A percentile compares a stretch with the other conserved stretches of the same genome.
These are phyloP conservation scores for Acleris emargana DNA, from an alignment of 2,888 invertebrate species.

Conservation along the genomic window DNA sequence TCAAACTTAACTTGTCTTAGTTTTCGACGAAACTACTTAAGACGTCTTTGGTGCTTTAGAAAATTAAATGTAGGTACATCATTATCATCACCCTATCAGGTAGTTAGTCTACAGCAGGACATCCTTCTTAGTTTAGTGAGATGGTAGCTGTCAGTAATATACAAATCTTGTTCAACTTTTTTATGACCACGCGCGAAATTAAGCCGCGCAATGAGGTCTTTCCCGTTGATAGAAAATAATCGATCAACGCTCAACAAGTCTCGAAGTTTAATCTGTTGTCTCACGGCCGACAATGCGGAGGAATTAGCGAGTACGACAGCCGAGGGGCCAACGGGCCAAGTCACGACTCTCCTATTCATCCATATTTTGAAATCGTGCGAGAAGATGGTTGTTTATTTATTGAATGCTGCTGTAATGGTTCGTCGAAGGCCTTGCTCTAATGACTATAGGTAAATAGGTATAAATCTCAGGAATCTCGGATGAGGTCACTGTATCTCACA, in stretches of 20 bases:
- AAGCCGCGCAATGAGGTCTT: conserved; percentile 10
- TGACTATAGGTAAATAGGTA: too few relatives aligned
- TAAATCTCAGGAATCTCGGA: too few relatives aligned
- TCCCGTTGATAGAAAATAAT: conserved; percentile 19
- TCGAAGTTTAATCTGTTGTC: conserved; percentile 31
- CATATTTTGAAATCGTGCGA: conserved; percentile 29
- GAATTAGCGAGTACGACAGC: conserved; percentile 19
- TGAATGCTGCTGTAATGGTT: conserved; percentile 4
- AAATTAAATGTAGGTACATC: too few relatives aligned
- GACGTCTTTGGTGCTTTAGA: too few relatives aligned
- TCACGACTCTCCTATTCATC: conserved; percentile 35
- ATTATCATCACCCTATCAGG: too few relatives aligned
- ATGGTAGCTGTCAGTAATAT: too few relatives aligned
- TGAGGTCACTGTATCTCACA: background rate
- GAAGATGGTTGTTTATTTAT: conserved; percentile 17
- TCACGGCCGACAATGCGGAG: conserved; percentile 33
- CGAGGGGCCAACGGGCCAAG: conserved; percentile 17
- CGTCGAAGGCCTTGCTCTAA: background rate
- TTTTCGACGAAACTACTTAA: too few relatives aligned
- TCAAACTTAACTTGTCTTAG: background rate
- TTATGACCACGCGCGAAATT: background rate
- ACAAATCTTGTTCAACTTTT: too few relatives aligned
- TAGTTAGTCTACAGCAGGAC: too few relatives aligned
- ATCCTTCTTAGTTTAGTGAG: too few relatives aligned
- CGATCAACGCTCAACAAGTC: conserved; percentile 22